Evolutionary conservation across 2,113 vertebrate species (phyloP).

Genomic region (Dipodomys spectabilis): DNA sequence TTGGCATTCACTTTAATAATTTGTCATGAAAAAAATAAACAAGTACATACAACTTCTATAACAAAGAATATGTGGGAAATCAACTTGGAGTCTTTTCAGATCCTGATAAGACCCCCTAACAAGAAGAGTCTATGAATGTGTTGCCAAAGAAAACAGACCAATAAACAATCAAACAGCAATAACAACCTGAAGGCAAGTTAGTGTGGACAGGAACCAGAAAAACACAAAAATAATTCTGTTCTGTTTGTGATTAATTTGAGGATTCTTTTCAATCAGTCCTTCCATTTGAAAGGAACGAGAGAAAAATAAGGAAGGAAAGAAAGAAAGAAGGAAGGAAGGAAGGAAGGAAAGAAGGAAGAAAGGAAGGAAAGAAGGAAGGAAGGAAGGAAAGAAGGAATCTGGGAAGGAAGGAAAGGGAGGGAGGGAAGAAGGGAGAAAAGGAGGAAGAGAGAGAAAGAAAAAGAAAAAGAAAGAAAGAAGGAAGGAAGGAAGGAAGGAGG

Average conservation of each 20-base stretch:
- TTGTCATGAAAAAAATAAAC: neutral
- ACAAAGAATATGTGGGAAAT: neutral
- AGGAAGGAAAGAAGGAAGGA: too few relatives aligned
- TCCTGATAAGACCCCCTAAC: neutral
- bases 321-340: too few relatives aligned
- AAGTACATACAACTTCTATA: neutral
- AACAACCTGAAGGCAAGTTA: neutral
- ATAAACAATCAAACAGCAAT: neutral
- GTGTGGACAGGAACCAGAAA: neutral
- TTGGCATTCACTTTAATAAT: conserved; percentile 4
- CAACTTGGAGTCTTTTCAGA: neutral
- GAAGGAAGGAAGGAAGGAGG: too few relatives aligned
- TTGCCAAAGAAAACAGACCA: neutral
- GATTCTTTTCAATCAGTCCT: too few relatives aligned
- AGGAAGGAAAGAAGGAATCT: too few relatives aligned
- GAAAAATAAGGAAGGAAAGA: too few relatives aligned
- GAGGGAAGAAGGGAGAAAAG: fast-evolving
- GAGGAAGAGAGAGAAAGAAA: too few relatives aligned
- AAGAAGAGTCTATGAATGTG: neutral
- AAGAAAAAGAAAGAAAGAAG: too few relatives aligned
- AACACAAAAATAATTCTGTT: neutral
- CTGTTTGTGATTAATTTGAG: neutral
- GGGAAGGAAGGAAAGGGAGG: too few relatives aligned
- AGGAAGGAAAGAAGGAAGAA: too few relatives aligned
- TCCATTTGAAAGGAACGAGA: too few relatives aligned